These are phyloP conservation scores for Turritopsis dohrnii DNA, from an alignment of 30 jellyfish, hydroid and myxozoan genomes.

Conservation along the genomic window DNA sequence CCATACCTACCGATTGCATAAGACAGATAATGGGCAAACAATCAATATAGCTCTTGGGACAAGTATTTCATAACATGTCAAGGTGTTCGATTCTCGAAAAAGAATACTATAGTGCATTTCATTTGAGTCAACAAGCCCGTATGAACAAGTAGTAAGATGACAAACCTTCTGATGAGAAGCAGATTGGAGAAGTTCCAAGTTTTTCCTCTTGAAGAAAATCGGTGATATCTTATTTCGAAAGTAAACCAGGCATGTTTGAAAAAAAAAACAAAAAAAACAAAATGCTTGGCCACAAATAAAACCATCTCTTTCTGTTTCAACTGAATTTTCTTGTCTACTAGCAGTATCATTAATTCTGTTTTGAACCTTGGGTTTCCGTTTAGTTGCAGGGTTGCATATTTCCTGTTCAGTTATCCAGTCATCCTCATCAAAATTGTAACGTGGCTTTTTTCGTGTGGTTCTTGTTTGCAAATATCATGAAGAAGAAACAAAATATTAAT, in stretches of 20 bases:
- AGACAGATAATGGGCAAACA: conserved; percentile 59
- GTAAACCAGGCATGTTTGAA: too few species aligned
- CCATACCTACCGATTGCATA: conserved; percentile 58
- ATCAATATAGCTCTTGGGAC: conserved; percentile 64
- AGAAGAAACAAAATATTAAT: too few species aligned
- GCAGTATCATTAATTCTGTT: neutral
- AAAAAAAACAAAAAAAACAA: too few species aligned
- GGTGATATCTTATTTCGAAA: too few species aligned
- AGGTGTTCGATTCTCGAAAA: conserved; percentile 2
- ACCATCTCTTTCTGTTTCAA: neutral
- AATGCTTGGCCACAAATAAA: too few species aligned
- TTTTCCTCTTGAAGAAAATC: too few species aligned
- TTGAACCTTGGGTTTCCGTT: neutral
- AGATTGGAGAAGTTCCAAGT: too few species aligned
- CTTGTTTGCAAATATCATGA: conserved; percentile 8
- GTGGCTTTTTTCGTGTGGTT: conserved; percentile 31
- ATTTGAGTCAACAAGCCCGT: neutral
- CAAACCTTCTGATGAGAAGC: neutral
- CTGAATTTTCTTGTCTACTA: neutral
- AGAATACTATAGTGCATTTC: neutral
- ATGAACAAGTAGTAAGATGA: too few species aligned
- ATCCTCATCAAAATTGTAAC: conserved; percentile 46
- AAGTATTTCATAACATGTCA: conserved; percentile 21
- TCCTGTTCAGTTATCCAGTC: conserved; percentile 2
- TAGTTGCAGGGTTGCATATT: neutral